phyloP scores from a whole-genome alignment of 30 jellyfish, hydroid and myxozoan species.

The Nemopilema nomurai region DNA sequence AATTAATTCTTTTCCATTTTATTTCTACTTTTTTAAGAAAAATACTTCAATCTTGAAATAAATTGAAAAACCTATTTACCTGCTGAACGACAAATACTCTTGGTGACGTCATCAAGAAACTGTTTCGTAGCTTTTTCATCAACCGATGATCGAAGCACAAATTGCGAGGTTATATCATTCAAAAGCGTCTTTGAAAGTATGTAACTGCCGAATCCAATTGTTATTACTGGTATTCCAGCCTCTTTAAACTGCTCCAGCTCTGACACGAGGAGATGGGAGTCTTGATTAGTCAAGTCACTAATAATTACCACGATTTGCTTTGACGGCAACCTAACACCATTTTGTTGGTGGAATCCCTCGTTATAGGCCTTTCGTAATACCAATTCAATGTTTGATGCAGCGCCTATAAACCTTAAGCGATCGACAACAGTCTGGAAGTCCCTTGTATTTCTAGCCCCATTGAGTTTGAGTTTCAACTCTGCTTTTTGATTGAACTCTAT shows the following conservation, averaged over 20 bases:
- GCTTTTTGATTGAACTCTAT: conserved; percentile 60
- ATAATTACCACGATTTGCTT: conserved; percentile 59
- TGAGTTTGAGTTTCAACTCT: conserved; percentile 61
- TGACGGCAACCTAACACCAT: conserved; percentile 60
- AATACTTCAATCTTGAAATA: no score
- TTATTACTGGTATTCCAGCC: conserved; percentile 56
- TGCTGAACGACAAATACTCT: conserved; percentile 25
- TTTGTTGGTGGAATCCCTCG: conserved; percentile 23
- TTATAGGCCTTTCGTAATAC: conserved; percentile 70
- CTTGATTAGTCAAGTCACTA: conserved; percentile 55
- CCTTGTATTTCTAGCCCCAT: conserved; percentile 4
- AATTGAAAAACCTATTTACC: no score
- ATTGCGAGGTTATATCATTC: neutral
- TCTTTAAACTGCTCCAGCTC: conserved; percentile 34
- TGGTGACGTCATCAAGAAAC: conserved; percentile 24
- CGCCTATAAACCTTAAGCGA: conserved; percentile 51
- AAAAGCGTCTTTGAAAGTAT: conserved; percentile 52
- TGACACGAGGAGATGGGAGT: conserved; percentile 18
- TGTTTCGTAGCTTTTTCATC: neutral
- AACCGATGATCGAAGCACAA: neutral
- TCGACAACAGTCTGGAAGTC: conserved; percentile 63
- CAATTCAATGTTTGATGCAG: conserved; percentile 46
- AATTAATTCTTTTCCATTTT: no score
- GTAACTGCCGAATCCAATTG: conserved; percentile 33
- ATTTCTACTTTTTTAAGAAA: no score